These are phyloP conservation scores for Bombus balteatus DNA, from an alignment of 1,140 invertebrate species.

Conservation along the genomic window DNA sequence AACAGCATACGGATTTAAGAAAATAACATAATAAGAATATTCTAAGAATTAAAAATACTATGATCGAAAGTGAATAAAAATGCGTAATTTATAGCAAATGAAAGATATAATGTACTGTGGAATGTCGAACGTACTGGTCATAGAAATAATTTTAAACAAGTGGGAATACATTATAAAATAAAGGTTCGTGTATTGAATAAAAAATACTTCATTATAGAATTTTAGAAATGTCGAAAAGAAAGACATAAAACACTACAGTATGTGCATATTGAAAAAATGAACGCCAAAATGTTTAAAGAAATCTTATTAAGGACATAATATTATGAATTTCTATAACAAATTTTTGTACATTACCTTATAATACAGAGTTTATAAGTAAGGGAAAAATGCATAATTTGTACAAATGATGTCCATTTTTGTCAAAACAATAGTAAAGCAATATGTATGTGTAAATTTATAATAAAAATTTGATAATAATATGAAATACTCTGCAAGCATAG, in stretches of 20 bases:
- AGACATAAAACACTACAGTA: background rate
- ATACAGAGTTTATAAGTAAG: conserved; percentile 50
- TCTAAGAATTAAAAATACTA: conserved; percentile 48
- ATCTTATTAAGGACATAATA: conserved; percentile 34
- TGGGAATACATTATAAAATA: conserved; percentile 13
- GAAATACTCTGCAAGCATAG: conserved; percentile 26
- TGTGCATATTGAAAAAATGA: conserved; percentile 31
- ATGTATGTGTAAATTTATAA: conserved; percentile 49
- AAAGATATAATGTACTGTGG: conserved; percentile 30
- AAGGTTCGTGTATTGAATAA: conserved; percentile 31
- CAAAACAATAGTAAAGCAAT: conserved; percentile 41
- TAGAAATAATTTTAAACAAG: conserved; percentile 21
- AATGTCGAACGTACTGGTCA: conserved; percentile 16
- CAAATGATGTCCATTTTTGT: conserved; percentile 31
- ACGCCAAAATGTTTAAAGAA: conserved; percentile 18
- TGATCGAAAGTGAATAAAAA: conserved; percentile 33
- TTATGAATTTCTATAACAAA: conserved; percentile 51
- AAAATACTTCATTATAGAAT: conserved; percentile 25
- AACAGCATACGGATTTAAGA: conserved; percentile 62
- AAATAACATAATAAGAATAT: conserved; percentile 59
- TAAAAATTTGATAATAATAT: conserved; percentile 47
- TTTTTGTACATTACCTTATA: conserved; percentile 55
- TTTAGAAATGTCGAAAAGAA: background rate
- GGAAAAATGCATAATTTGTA: conserved; percentile 15
- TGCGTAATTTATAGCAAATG: conserved; percentile 41